phyloP scores from a whole-genome alignment of 37 sponge, comb jelly and placozoan genomes.

The Eunapius fragilis region DNA sequence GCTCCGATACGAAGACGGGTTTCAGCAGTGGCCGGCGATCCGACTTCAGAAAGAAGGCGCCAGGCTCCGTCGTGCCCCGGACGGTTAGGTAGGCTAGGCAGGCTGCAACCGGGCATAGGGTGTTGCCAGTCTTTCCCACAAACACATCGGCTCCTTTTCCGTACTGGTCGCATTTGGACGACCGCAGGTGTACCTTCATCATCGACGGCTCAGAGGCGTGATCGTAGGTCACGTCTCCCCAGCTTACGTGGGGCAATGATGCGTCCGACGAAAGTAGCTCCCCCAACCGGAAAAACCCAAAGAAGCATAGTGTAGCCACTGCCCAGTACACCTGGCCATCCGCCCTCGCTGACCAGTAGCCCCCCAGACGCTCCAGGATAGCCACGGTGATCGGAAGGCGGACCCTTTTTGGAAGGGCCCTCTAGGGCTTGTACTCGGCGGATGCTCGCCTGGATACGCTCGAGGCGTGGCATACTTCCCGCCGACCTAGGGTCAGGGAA shows the following conservation, averaged over 20 bases:
- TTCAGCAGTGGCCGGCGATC: background rate
- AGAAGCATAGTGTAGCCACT: constrained; percentile 40
- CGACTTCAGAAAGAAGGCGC: constrained; percentile 14
- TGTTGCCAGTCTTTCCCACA: constrained; percentile 11
- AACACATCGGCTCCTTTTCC: constrained; percentile 44
- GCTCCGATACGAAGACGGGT: background rate
- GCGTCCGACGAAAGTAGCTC: constrained; percentile 21
- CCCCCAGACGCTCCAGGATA: constrained; percentile 8
- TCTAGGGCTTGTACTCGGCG: background rate
- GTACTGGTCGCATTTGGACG: constrained; percentile 42
- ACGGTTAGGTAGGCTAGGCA: constrained; percentile 3
- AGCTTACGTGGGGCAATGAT: constrained; percentile 7
- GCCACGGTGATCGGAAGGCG: constrained; percentile 41
- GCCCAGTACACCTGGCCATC: constrained; percentile 46
- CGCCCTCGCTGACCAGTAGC: background rate
- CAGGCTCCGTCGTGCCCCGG: background rate
- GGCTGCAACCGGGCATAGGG: constrained; percentile 43
- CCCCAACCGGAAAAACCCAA: constrained; percentile 45
- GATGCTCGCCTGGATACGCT: constrained; percentile 35
- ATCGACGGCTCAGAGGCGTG: background rate
- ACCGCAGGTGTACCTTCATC: constrained; percentile 17
- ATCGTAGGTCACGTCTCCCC: constrained; percentile 43
- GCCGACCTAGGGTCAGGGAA: constrained; percentile 38
- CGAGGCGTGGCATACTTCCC: constrained; percentile 36
- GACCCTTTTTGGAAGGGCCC: background rate